Evolutionary conservation across 2,888 invertebrate species (phyloP).

Genomic region (Sinhomidia bicolor): DNA sequence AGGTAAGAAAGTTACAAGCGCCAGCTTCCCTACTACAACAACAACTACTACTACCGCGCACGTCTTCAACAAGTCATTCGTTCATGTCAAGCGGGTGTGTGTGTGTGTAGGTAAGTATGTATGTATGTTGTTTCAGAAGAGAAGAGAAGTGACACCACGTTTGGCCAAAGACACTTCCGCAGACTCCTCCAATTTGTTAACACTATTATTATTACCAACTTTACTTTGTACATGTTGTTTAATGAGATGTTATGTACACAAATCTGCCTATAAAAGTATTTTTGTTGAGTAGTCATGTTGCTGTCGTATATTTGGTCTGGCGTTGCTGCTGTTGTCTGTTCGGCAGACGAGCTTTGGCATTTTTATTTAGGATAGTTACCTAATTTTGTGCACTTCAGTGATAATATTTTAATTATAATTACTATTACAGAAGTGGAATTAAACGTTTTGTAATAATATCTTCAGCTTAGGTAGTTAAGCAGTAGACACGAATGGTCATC

Average conservation of each 20-base stretch:
- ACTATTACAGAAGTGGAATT: not conserved
- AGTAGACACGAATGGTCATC: not conserved
- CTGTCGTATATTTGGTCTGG: not conserved
- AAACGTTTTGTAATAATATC: slow-evolving; percentile 45
- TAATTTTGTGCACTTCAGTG: not conserved
- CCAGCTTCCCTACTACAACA: not conserved
- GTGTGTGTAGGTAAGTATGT: not conserved
- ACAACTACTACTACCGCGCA: not conserved
- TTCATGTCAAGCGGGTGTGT: not conserved
- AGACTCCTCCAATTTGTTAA: slow-evolving; percentile 65
- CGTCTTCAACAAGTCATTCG: not conserved
- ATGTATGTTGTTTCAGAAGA: not conserved
- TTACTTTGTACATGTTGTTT: slow-evolving; percentile 49
- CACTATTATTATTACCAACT: slow-evolving; percentile 46
- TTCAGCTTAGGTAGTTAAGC: too few relatives aligned
- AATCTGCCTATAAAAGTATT: slow-evolving; percentile 35
- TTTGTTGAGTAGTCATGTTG: slow-evolving; percentile 12
- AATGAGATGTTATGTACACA: slow-evolving; percentile 46
- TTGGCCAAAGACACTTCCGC: slow-evolving; percentile 57
- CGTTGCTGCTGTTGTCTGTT: not conserved
- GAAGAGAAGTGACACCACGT: slow-evolving; percentile 24
- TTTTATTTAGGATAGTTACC: not conserved
- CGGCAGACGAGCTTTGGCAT: not conserved
- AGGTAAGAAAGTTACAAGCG: not conserved
- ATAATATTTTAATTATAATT: slow-evolving; percentile 32